Evolutionary conservation across 2,797 vertebrate species (phyloP), one percentile per base, ranked within the genome.

Genomic region (Mustela erminea): DNA sequence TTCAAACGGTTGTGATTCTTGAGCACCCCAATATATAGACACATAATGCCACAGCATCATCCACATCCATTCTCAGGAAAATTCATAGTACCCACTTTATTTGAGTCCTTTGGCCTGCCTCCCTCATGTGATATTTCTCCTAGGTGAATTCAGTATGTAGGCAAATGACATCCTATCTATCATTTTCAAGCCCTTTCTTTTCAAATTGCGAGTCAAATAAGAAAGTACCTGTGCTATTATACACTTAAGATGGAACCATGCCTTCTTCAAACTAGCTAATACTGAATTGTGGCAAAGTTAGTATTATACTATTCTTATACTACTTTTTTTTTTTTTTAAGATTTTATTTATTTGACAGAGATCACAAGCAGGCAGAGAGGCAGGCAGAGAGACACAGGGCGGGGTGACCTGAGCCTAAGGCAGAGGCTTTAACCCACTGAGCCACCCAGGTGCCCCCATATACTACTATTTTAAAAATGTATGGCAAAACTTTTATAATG

Each of bases 381-480:
- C 43, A 46, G 43, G 43, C 43, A 46, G 43, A 46, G 43, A 46
- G 43, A 46, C 43, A 46, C 2, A 43, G 43, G 0, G 43, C 9
- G 43, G 9, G 43, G 46, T 46, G 43, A 46, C 43, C 43, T 46
- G 43, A 46, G 43, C 43, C 9, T 2, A 46, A 46, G 43, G 43
- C 43, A 46, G 43, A 46, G 43, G 43, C 43, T 46, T 46, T 46
- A 46, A 46, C 43, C 8, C 43, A 46, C 9, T 46, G 9, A 46
- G 43, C 43, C 43, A 46, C 9, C 43, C 43, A 46, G 43, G 43
- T 46, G 43, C 43, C 43, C 43, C 43, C 56, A 58, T 38, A 92
- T 64, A 74, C 4, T 75, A 58, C 32, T 77, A 93, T 74, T 95
- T 95, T 95, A 58, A 95, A 90, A 72, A 38, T 2, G 41, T 43